Percentiles rank a stretch among this genome's conserved stretches.
Conservation (phyloP, 2,113 vertebrate species). For the Formicarius rufipectus region DNA sequence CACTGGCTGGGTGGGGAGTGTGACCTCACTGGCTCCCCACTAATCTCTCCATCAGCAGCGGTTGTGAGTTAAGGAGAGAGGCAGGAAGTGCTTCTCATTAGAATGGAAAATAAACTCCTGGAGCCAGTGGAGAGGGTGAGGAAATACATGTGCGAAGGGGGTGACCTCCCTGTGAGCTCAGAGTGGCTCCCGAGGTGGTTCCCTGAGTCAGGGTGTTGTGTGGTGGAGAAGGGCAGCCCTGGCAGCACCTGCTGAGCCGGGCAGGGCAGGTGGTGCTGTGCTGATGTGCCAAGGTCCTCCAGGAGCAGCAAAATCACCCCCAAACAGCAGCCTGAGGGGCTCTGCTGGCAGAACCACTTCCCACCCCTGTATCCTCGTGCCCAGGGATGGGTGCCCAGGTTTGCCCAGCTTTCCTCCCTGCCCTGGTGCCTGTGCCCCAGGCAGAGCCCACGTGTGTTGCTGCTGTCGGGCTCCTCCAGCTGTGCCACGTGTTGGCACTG, state of each 20-base stretch:
- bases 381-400: background rate
- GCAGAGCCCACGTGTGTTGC: background rate
- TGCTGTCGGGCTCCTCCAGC: background rate
- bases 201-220: background rate
- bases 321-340: background rate
- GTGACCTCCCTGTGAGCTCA: background rate
- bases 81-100: constrained; percentile 30
- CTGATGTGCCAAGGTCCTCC: background rate
- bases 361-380: background rate
- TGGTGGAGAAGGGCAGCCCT: background rate
- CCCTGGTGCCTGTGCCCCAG: background rate
- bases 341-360: background rate
- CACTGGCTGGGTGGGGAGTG: background rate
- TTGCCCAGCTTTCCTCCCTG: background rate
- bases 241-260: background rate
- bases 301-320: background rate
- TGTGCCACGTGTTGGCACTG: background rate
- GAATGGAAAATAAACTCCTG: background rate
- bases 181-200: too few species aligned
- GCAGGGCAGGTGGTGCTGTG: background rate
- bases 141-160: background rate
- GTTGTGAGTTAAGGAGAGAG: background rate
- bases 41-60: background rate
- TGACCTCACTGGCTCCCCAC: background rate
- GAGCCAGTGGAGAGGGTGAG: background rate